A percentile compares a stretch with the other conserved stretches of the same genome.
Evolutionary conservation across 2,797 vertebrate genomes (phyloP).

Genomic region (Alcedo quadribrachys): DNA sequence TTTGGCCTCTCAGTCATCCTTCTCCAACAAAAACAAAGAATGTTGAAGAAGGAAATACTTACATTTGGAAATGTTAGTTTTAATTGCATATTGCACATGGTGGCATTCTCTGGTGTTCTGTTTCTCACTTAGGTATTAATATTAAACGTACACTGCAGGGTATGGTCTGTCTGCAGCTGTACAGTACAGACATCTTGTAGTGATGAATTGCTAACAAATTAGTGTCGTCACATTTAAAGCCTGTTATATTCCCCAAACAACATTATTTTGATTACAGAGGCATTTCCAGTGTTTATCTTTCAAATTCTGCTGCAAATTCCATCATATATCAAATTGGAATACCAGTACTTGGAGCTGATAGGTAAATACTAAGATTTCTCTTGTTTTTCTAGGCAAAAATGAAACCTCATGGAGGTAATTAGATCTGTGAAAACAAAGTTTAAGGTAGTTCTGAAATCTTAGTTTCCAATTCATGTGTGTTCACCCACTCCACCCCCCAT

Average conservation of each 20-base stretch:
- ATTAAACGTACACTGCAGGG: not conserved
- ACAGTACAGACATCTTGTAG: not conserved
- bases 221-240: not conserved
- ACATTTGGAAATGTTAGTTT: not conserved
- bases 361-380: not conserved
- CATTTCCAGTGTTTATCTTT: not conserved
- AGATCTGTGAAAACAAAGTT: not conserved
- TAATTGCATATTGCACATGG: too few relatives aligned
- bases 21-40: not conserved
- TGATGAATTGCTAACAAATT: not conserved
- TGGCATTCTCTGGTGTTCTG: not conserved
- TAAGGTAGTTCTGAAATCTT: not conserved
- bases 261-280: not conserved
- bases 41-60: not conserved
- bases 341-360: not conserved
- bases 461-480: not conserved
- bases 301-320: not conserved
- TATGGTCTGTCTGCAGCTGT: not conserved
- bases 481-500: not conserved
- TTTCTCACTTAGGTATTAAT: not conserved
- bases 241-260: not conserved
- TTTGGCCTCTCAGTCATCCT: not conserved
- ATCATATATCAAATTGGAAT: not conserved
- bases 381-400: not conserved
- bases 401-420: not conserved